Conservation (phyloP, 2,888 invertebrate species). For the Slavum lentiscoides region DNA sequence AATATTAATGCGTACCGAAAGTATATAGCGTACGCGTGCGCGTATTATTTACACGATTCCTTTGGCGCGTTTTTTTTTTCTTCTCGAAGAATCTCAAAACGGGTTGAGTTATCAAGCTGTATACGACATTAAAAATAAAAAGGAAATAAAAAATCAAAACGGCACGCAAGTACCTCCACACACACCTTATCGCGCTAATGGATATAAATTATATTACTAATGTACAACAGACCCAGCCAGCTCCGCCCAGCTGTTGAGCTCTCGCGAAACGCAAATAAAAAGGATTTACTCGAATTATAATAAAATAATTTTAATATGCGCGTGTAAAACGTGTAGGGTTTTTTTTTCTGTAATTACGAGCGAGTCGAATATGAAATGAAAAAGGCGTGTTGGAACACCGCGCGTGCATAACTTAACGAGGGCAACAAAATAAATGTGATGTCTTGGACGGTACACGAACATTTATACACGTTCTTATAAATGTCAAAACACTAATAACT, state of each 20-base stretch:
- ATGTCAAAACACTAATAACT: no score
- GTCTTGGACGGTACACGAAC: neutral
- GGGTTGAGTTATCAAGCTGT: constrained; percentile 28
- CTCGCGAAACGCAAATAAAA: constrained; percentile 21
- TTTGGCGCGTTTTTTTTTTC: constrained; percentile 8
- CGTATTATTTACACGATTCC: constrained; percentile 9
- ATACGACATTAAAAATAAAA: neutral
- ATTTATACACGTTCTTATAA: no score
- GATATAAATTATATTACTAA: constrained; percentile 26
- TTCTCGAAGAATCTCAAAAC: constrained; percentile 37
- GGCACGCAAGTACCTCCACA: constrained; percentile 17
- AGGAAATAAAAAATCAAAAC: neutral
- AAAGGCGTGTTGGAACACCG: constrained; percentile 26
- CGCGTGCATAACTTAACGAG: constrained; percentile 32
- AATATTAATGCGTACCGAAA: constrained; percentile 23
- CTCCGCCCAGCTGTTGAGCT: neutral
- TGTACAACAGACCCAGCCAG: neutral
- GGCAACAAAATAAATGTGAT: constrained; percentile 5
- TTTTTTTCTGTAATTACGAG: constrained; percentile 27
- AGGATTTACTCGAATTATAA: constrained; percentile 2
- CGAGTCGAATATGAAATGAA: constrained; percentile 22
- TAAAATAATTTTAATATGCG: neutral
- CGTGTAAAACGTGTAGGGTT: neutral
- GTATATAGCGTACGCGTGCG: neutral
- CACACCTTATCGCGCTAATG: constrained; percentile 15